phyloP scores from a whole-genome alignment of 2,113 vertebrate genomes.

The Neoarius graeffei region DNA sequence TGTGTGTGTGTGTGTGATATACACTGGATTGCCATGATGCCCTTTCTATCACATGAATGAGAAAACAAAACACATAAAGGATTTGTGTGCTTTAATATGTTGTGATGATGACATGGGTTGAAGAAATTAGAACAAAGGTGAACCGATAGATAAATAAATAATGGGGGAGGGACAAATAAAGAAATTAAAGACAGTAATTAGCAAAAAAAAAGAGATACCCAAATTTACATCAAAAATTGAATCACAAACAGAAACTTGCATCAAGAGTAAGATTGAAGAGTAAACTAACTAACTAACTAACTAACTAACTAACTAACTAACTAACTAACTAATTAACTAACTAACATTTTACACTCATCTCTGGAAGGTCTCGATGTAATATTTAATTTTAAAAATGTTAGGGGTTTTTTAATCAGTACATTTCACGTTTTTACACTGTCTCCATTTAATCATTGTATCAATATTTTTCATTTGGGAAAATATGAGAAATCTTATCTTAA shows the following conservation, averaged over 20 bases:
- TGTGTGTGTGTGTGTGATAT: neutral
- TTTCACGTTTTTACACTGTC: neutral
- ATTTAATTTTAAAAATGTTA: no score
- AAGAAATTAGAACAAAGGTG: neutral
- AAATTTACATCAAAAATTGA: neutral
- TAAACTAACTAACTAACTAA: conserved; percentile 57
- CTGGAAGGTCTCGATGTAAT: no score
- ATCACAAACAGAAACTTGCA: neutral
- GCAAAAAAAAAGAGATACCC: neutral
- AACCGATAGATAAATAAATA: neutral
- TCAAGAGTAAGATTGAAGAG: neutral
- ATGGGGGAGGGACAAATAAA: neutral
- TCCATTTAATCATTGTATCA: neutral
- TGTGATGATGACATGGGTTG: neutral
- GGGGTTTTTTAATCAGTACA: neutral
- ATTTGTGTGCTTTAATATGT: neutral
- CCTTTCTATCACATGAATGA: neutral
- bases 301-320: neutral
- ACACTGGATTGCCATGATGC: neutral
- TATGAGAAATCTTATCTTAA: neutral
- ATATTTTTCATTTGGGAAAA: neutral
- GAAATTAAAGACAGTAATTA: neutral
- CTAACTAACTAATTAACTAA: neutral
- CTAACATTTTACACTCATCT: neutral
- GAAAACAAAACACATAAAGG: neutral